Evolutionary conservation across 2,113 vertebrate species (phyloP), one percentile per base, ranked within the genome.

Genomic region (Macrotis lagotis): DNA sequence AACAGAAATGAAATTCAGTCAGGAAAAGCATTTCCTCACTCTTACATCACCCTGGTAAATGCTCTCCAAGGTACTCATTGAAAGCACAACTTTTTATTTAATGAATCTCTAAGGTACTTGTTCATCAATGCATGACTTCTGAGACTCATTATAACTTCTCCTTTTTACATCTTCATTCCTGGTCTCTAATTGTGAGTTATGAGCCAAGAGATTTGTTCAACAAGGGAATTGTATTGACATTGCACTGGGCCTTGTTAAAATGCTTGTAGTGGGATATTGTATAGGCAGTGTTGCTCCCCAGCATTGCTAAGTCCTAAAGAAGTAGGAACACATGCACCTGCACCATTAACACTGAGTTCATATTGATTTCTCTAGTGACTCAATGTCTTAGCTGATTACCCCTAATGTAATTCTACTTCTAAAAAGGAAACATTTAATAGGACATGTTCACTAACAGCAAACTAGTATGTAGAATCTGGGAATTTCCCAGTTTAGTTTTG

Each of bases 91-190:
- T 91, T 93, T 96, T 48, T 37, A 83, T 37, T 50, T 97, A 96
- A 97, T 97, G 95, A 97, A 92, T 96, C 95, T 96, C 97, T 74
- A 89, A 91, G 92, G 95, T 50, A 50, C 4, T 59, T 37, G 89
- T 88, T 92, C 74, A 25, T 92, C 66, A 5, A 2, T 52, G 95
- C 94, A 90, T 91, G 11, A 83, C 9, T 74, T 91, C 28, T 91
- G 25, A 25, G 66, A 50, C 25, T 97, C 51, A 59, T 97, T 97
- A 97, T 48, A 19, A 94, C 74, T 95, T 66, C 24, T 50, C 24
- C 5, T 51, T 55, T 88, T 89, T 49, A 0, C 48, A 37, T 49
- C n/a, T 0, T 94, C 83, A 92, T 48, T 95, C 93, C 90, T 37
- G 59, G 4, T 26, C 1, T 22, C 51, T 50, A 88, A 47, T 89